phyloP scores from a whole-genome alignment of 2,797 vertebrate species.

The Semaprochilodus insignis region DNA sequence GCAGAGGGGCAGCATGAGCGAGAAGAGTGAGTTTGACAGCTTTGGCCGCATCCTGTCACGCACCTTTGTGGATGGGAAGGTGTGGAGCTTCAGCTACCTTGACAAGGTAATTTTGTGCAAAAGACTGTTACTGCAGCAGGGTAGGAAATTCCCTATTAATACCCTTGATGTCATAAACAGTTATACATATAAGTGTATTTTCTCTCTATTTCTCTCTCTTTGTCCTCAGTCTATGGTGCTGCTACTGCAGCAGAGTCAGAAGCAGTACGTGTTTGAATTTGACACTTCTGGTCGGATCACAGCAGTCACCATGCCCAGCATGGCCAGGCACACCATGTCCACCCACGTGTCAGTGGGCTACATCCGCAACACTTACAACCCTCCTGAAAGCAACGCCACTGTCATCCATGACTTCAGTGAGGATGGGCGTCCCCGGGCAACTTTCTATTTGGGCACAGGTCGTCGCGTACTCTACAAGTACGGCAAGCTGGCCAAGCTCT shows the following conservation, averaged over 20 bases:
- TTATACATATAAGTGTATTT: neutral
- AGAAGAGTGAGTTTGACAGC: constrained; percentile 85
- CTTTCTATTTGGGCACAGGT: constrained; percentile 84
- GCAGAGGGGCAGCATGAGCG: constrained; percentile 89
- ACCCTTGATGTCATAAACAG: neutral
- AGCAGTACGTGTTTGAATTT: constrained; percentile 90
- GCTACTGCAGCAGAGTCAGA: constrained; percentile 88
- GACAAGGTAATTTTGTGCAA: constrained; percentile 80
- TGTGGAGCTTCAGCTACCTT: constrained; percentile 90
- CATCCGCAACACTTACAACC: constrained; percentile 89
- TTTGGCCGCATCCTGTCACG: constrained; percentile 86
- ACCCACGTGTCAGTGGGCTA: constrained; percentile 89
- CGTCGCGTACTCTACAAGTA: constrained; percentile 90
- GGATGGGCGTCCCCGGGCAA: constrained; percentile 86
- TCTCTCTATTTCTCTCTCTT: constrained; percentile 13
- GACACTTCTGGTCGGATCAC: constrained; percentile 84
- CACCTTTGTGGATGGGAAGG: constrained; percentile 87
- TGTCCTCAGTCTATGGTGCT: constrained; percentile 83
- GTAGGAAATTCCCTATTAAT: too few species aligned
- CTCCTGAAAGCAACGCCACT: constrained; percentile 87
- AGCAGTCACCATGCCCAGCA: constrained; percentile 89
- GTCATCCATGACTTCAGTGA: constrained; percentile 89
- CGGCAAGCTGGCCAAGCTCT: constrained; percentile 86
- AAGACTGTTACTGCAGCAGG: too few species aligned
- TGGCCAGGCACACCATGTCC: constrained; percentile 89